These are phyloP conservation scores for Crossocerus cetratus DNA, from an alignment of 2,888 invertebrate species.

Conservation along the genomic window DNA sequence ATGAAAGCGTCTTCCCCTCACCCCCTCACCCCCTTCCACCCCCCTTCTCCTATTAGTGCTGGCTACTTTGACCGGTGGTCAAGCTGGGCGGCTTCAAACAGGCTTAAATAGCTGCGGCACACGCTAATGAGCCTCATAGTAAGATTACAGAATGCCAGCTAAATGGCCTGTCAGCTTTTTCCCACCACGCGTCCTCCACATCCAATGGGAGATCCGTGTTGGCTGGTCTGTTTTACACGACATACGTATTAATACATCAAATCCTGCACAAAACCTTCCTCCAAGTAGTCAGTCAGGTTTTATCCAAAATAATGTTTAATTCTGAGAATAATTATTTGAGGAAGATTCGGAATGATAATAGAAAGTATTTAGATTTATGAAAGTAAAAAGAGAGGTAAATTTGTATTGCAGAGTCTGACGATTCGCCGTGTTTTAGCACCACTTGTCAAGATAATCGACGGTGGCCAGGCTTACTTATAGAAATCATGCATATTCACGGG, in stretches of 20 bases:
- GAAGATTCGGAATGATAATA: too few relatives aligned
- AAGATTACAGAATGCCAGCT: neutral
- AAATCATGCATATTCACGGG: slow-evolving; percentile 75
- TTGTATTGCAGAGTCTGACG: neutral
- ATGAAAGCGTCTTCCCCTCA: slow-evolving; percentile 13
- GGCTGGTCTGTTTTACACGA: too few relatives aligned
- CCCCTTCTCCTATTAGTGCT: neutral
- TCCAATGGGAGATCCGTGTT: too few relatives aligned
- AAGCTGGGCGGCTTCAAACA: neutral
- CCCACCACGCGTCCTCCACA: neutral
- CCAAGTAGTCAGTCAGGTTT: too few relatives aligned
- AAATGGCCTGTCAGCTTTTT: neutral
- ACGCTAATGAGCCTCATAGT: slow-evolving; percentile 2
- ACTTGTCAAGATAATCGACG: slow-evolving; percentile 64
- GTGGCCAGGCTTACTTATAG: slow-evolving; percentile 66
- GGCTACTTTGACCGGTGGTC: neutral
- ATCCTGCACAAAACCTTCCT: too few relatives aligned
- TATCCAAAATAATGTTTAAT: too few relatives aligned
- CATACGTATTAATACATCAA: too few relatives aligned
- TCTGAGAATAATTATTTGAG: too few relatives aligned
- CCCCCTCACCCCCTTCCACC: slow-evolving; percentile 2
- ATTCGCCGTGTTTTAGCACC: neutral
- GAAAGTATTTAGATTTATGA: too few relatives aligned
- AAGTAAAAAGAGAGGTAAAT: too few relatives aligned
- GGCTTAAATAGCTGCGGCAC: neutral